Conservation (phyloP, 2,113 vertebrate species). For the Nesoenas mayeri region DNA sequence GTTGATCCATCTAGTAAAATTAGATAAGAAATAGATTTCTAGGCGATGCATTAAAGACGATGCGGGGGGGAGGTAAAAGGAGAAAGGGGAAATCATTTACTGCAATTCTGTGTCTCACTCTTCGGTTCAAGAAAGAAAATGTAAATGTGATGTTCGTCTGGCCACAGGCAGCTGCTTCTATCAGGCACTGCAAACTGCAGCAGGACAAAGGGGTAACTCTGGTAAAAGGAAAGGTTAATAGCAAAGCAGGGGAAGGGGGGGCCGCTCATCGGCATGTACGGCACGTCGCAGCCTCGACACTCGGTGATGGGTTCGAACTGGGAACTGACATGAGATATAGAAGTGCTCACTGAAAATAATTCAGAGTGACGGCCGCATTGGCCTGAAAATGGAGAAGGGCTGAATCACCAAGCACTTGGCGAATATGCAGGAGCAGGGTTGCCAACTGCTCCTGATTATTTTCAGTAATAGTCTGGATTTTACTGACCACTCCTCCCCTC, state of each 20-base stretch:
- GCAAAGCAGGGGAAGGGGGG: slow-evolving; percentile 80
- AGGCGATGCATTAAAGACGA: slow-evolving; percentile 17
- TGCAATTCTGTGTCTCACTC: slow-evolving; percentile 22
- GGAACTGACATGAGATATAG: slow-evolving; percentile 91
- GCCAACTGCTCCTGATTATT: slow-evolving; percentile 44
- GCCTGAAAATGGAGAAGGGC: slow-evolving; percentile 76
- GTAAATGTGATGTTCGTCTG: slow-evolving; percentile 60
- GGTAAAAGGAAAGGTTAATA: slow-evolving; percentile 89
- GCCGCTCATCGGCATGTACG: slow-evolving; percentile 86
- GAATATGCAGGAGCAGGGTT: slow-evolving; percentile 42
- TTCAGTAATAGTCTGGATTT: slow-evolving; percentile 26
- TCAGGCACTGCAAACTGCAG: slow-evolving; percentile 69
- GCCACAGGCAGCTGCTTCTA: slow-evolving; percentile 64
- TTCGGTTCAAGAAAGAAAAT: slow-evolving; percentile 58
- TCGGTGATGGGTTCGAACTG: slow-evolving; percentile 91
- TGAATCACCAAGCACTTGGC: slow-evolving; percentile 52
- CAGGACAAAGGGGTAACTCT: slow-evolving; percentile 71
- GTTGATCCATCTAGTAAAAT: slow-evolving; percentile 59
- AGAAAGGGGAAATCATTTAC: slow-evolving; percentile 37
- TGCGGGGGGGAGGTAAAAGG: background rate
- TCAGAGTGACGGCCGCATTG: slow-evolving; percentile 91
- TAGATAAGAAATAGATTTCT: slow-evolving; percentile 64
- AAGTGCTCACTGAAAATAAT: slow-evolving; percentile 95
- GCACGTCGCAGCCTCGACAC: slow-evolving; percentile 82
- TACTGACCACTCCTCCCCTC: slow-evolving; percentile 25